Evolutionary conservation across 2,888 invertebrate species (phyloP).

Genomic region (Chalcis sispes): DNA sequence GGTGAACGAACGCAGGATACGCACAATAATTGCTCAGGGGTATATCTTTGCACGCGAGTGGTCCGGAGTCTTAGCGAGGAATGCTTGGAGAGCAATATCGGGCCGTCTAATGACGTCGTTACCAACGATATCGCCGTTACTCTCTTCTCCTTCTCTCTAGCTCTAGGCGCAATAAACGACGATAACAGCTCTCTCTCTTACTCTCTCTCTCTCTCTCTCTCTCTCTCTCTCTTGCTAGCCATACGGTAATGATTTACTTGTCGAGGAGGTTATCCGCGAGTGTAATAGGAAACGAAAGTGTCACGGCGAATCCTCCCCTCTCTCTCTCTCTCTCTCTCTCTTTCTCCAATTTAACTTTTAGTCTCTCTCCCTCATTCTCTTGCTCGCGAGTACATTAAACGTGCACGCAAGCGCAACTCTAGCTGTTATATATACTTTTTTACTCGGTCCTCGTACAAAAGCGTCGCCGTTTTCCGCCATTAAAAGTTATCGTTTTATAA

Average conservation of each 20-base stretch:
- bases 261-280: not conserved
- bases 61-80: conserved; percentile 21
- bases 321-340: no score
- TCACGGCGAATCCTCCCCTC: conserved; percentile 6
- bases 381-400: not conserved
- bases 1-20: no score
- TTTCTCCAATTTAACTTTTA: not conserved
- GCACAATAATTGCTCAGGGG: conserved; percentile 47
- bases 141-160: not conserved
- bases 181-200: conserved; percentile 31
- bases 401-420: no score
- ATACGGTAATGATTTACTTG: conserved; percentile 1
- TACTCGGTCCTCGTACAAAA: no score
- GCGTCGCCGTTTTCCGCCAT: no score
- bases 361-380: no score
- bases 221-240: not conserved
- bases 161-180: conserved; percentile 26
- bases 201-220: not conserved
- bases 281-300: not conserved
- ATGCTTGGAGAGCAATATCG: not conserved
- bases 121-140: conserved; percentile 34
- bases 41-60: conserved; percentile 37
- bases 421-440: no score
- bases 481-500: no score
- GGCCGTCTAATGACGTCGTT: conserved; percentile 52